Percentiles rank a stretch among this genome's conserved stretches.
Evolutionary conservation across 2,797 vertebrate species (phyloP).

Genomic region (Lutra lutra): DNA sequence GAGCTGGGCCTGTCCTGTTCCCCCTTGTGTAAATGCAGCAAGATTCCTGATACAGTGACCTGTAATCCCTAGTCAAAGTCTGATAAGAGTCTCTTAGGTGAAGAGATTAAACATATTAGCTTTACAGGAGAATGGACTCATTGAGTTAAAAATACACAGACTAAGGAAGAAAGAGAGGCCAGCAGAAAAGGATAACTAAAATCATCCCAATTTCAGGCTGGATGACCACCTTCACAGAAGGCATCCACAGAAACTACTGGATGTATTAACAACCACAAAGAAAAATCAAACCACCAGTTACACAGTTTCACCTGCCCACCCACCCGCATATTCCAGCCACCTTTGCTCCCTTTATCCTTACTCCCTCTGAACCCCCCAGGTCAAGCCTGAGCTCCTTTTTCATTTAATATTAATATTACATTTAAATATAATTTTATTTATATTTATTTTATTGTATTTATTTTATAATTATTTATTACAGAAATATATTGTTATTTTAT

Average conservation of each 20-base stretch:
- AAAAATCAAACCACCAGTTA: neutral
- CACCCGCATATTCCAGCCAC: neutral
- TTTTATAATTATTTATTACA: neutral
- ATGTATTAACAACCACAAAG: neutral
- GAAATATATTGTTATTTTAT: neutral
- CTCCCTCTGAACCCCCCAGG: neutral
- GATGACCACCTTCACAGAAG: neutral
- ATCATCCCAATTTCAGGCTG: conserved; percentile 14
- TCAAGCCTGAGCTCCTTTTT: neutral
- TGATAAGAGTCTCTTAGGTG: conserved; percentile 40
- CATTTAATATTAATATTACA: neutral
- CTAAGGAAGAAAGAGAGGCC: neutral
- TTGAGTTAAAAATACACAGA: neutral
- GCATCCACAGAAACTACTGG: neutral
- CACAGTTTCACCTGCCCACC: neutral
- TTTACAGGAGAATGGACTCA: conserved; percentile 21
- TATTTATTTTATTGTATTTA: neutral
- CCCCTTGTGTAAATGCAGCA: neutral
- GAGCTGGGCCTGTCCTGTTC: neutral
- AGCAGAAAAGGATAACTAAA: conserved; percentile 19
- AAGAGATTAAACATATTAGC: conserved; percentile 65
- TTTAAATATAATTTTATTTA: neutral
- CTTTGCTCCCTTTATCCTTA: neutral
- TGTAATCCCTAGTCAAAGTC: conserved; percentile 43
- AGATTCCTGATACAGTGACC: neutral